Evolutionary conservation across 2,113 vertebrate genomes (phyloP), one percentile per base, ranked within the genome.

Genomic region (Osmerus eperlanus): DNA sequence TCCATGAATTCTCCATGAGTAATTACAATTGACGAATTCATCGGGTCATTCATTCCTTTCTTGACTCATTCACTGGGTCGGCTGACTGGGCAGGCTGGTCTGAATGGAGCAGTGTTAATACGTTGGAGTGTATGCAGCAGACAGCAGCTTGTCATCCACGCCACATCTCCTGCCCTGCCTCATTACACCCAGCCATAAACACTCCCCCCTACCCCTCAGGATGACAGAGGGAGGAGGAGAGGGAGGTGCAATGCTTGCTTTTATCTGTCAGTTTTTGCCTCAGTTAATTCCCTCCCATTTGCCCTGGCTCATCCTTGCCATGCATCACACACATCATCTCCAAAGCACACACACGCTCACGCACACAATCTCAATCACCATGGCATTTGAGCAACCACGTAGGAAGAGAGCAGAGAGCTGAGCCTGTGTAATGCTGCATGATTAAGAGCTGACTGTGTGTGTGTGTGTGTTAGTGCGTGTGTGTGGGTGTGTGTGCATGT

Each of bases 231-330:
- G 21, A 66, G 67, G 32, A 65, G 52, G 55, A 19, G 23, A 41
- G 23, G 23, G 65, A 52, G 53, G n/a, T 67, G 70, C 73, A 65
- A 65, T 65, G 72, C 69, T 62, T 71, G 68, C 65, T n/a, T 79
- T 65, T 68, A 72, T 81, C 69, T 83, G 77, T 73, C 63, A 55
- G 63, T 80, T 86, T 86, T 80, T 77, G 83, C 84, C 78, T 85
- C 72, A 85, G 75, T 89, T 84, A 87, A 83, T 81, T 84, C 61
- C 23, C 74, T 69, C 63, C 2, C 2, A 81, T 81, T 75, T 80
- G 63, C 64, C 54, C 63, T 1, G 70, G 70, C 71, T 71, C 78
- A 82, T 76, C 76, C 78, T 79, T 67, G 65, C 66, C 71, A 61
- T 47, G 66, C 32, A 36, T 6, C 3, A 36, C 32, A 36, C 32